These are phyloP conservation scores for Ashinkailepas kermadecensis DNA, from an alignment of 2,888 invertebrate species.

Conservation along the genomic window DNA sequence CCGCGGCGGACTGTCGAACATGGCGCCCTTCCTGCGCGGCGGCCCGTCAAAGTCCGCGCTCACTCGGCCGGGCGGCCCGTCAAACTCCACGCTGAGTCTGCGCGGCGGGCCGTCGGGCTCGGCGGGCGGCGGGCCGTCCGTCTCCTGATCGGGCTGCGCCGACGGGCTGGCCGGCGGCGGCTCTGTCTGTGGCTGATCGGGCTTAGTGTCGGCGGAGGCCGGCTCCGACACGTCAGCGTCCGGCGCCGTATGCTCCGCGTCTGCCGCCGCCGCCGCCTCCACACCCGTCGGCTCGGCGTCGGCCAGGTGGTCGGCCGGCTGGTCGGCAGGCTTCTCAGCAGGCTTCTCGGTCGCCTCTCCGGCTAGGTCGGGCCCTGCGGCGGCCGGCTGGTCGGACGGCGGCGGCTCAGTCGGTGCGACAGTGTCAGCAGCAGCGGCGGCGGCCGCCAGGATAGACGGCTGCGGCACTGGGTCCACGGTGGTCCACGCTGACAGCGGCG, in stretches of 20 bases:
- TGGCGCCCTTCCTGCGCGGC: not conserved
- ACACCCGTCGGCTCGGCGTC: no score
- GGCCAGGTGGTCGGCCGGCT: no score
- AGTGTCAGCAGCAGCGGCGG: not conserved
- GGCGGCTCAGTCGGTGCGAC: not conserved
- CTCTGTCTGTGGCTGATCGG: no score
- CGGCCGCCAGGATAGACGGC: not conserved
- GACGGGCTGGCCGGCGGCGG: not conserved
- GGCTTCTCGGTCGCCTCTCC: not conserved
- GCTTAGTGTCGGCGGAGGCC: no score
- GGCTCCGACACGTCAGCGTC: no score
- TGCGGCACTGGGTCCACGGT: not conserved
- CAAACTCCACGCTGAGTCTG: not conserved
- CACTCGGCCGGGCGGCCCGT: not conserved
- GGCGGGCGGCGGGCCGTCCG: not conserved
- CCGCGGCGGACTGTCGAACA: no score
- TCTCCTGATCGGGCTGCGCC: not conserved
- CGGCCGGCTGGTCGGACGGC: not conserved
- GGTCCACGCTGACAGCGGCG: not conserved
- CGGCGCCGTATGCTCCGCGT: no score
- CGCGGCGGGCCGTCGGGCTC: not conserved
- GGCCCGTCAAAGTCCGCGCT: not conserved
- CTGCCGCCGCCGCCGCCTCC: no score
- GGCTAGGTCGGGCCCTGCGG: not conserved
- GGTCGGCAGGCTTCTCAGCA: not conserved